phyloP scores from a whole-genome alignment of 2,113 vertebrate genomes.

The human (Homo sapiens) region GRCh38 chr7:96332001-96332500 shows the following conservation, averaged over 20 bases:
- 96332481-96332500: background rate
- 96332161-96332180: background rate
- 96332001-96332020: background rate
- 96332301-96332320: constrained; percentile 1
- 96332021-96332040: background rate
- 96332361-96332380: constrained; percentile 21
- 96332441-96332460: background rate
- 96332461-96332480: background rate
- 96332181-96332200: background rate
- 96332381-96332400: background rate
- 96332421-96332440: background rate
- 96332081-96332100: background rate
- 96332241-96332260: background rate
- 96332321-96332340: background rate
- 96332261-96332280: background rate
- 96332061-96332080: background rate
- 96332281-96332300: constrained; percentile 3
- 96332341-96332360: constrained; percentile 20
- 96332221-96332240: background rate
- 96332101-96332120: background rate
- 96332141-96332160: background rate
- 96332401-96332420: background rate
- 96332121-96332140: background rate
- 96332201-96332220: background rate
- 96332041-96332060: background rate